Evolutionary conservation across 2,888 invertebrate genomes (phyloP).

Genomic region (Pomacea canaliculata): DNA sequence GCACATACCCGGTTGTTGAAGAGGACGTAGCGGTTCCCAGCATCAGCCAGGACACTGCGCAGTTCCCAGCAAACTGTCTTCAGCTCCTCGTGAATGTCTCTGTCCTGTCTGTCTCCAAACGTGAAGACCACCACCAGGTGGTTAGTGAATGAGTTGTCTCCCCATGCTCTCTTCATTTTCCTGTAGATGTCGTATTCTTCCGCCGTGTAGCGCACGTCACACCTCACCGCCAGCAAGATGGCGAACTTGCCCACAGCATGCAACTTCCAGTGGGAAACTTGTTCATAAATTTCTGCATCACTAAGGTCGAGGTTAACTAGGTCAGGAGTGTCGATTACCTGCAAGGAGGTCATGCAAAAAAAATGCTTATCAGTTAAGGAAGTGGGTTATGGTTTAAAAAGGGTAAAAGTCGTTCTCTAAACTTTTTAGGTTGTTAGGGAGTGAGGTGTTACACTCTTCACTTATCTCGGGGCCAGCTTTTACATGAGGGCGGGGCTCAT

Average conservation of each 20-base stretch:
- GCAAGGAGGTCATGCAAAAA: too few species aligned
- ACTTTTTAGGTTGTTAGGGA: too few species aligned
- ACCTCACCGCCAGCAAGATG: constrained; percentile 20
- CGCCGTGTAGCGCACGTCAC: constrained; percentile 25
- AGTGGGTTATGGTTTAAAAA: too few species aligned
- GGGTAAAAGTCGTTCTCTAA: too few species aligned
- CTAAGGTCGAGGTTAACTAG: not conserved
- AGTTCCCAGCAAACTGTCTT: constrained; percentile 10
- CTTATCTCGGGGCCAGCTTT: too few species aligned
- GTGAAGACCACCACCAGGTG: constrained; percentile 17
- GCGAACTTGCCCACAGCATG: constrained; percentile 1
- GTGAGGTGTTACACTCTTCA: too few species aligned
- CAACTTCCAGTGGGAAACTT: constrained; percentile 12
- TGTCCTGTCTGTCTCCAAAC: constrained; percentile 20
- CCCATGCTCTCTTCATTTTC: constrained; percentile 14
- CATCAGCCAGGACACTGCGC: constrained; percentile 13
- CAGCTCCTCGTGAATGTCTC: constrained; percentile 2
- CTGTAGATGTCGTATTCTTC: constrained; percentile 23
- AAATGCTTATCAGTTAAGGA: too few species aligned
- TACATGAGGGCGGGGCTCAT: too few species aligned
- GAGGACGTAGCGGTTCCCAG: constrained; percentile 14
- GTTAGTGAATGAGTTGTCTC: not conserved
- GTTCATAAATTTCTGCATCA: not conserved
- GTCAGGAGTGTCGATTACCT: not conserved
- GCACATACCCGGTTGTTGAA: constrained; percentile 8